Conservation (phyloP, 2,113 vertebrate genomes). For the Otocyon megalotis region DNA sequence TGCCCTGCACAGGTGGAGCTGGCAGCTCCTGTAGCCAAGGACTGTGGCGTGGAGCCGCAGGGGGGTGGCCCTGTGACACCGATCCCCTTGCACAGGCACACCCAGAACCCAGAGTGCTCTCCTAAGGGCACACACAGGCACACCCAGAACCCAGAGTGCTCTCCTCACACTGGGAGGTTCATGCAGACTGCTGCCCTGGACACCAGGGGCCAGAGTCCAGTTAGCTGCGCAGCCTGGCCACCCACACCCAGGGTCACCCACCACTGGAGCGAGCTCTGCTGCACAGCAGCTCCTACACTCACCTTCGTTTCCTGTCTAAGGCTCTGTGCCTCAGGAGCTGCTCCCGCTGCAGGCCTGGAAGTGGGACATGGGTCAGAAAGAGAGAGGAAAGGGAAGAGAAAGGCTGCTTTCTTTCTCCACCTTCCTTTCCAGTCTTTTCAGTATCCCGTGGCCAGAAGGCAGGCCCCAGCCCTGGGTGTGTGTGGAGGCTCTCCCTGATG, state of each 20-base stretch:
- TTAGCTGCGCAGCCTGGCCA: background rate
- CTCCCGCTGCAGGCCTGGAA: conserved; percentile 6
- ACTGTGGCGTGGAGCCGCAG: background rate
- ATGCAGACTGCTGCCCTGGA: conserved; percentile 53
- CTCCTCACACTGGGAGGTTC: no score
- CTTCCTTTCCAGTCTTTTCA: conserved; percentile 17
- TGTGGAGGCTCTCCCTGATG: background rate
- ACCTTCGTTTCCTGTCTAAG: background rate
- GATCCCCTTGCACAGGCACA: rapidly evolving
- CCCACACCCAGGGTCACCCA: background rate
- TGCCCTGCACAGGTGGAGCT: background rate
- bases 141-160: no score
- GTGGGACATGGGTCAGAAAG: conserved; percentile 53
- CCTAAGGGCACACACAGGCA: background rate
- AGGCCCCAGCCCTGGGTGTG: background rate
- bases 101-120: background rate
- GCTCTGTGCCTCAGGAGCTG: background rate
- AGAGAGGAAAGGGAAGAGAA: conserved; percentile 55
- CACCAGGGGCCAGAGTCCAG: background rate
- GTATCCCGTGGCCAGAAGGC: background rate
- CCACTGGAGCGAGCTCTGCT: background rate
- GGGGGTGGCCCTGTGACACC: rapidly evolving
- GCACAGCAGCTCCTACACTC: conserved; percentile 61
- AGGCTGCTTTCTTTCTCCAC: background rate
- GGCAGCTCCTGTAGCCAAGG: background rate